Evolutionary conservation across 2,888 invertebrate species (phyloP).

Genomic region (Notocelia uddmanniana): DNA sequence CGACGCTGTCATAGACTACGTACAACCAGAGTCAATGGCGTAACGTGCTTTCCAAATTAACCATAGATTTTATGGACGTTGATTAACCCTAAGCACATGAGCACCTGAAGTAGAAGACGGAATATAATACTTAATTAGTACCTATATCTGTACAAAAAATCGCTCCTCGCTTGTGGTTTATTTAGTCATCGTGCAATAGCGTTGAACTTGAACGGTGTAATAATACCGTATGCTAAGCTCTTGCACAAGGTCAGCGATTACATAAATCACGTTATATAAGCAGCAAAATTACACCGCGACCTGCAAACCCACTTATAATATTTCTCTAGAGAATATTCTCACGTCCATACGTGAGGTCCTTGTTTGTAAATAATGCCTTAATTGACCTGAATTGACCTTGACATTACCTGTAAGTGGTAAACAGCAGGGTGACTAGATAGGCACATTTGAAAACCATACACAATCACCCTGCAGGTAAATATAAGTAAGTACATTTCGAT

Average conservation of each 20-base stretch:
- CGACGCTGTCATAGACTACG: background rate
- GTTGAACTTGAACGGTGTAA: constrained; percentile 67
- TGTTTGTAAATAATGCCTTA: background rate
- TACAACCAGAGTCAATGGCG: background rate
- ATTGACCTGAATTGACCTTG: background rate
- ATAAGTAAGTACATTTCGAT: no score
- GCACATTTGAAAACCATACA: no score
- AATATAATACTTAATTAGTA: no score
- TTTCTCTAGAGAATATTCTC: constrained; percentile 26
- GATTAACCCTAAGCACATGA: no score
- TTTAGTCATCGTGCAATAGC: constrained; percentile 33
- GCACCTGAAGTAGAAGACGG: no score
- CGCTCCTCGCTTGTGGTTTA: constrained; percentile 12
- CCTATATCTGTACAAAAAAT: no score
- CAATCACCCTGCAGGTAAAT: no score
- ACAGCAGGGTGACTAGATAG: no score
- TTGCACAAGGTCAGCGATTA: constrained; percentile 70
- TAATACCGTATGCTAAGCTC: constrained; percentile 47
- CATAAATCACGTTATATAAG: constrained; percentile 62
- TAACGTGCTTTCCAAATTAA: background rate
- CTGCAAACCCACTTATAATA: constrained; percentile 57
- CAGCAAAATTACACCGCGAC: constrained; percentile 51
- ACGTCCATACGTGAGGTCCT: background rate
- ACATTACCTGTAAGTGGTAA: no score
- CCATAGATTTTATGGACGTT: no score